Evolutionary conservation across 2,888 invertebrate species (phyloP).

Genomic region (Ephialtes manifestator): DNA sequence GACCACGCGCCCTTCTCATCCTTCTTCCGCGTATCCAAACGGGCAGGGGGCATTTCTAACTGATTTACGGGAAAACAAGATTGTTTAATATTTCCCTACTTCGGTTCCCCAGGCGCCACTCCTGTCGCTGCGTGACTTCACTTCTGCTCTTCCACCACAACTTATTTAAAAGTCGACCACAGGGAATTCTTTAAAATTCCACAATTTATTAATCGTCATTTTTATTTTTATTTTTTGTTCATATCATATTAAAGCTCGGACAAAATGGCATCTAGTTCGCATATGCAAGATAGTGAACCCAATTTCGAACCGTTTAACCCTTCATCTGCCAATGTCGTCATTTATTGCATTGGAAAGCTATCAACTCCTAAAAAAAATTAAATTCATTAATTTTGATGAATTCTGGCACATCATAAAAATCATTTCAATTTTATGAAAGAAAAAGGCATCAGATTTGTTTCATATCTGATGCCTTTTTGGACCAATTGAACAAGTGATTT

Average conservation of each 20-base stretch:
- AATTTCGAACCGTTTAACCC: no score
- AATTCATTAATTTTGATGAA: no score
- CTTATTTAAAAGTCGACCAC: constrained; percentile 60
- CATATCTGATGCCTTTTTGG: no score
- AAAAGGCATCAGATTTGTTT: no score
- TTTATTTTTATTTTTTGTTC: neutral
- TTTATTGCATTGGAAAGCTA: no score
- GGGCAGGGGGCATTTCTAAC: constrained; percentile 80
- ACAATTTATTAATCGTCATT: constrained; percentile 1
- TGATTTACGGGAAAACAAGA: constrained; percentile 86
- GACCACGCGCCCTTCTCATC: constrained; percentile 64
- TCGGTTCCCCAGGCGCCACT: constrained; percentile 80
- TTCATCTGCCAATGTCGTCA: no score
- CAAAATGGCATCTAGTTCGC: neutral
- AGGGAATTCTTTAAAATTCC: constrained; percentile 77
- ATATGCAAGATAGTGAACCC: neutral
- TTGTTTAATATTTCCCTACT: constrained; percentile 84
- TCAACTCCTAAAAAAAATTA: no score
- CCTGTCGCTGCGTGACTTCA: constrained; percentile 76
- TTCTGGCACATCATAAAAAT: no score
- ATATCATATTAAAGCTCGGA: neutral
- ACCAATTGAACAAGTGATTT: no score
- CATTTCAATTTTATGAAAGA: no score
- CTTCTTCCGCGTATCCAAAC: constrained; percentile 48
- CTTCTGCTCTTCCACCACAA: constrained; percentile 59